phyloP scores from a whole-genome alignment of 2,888 invertebrate species.

The Drosophila macrospina region DNA sequence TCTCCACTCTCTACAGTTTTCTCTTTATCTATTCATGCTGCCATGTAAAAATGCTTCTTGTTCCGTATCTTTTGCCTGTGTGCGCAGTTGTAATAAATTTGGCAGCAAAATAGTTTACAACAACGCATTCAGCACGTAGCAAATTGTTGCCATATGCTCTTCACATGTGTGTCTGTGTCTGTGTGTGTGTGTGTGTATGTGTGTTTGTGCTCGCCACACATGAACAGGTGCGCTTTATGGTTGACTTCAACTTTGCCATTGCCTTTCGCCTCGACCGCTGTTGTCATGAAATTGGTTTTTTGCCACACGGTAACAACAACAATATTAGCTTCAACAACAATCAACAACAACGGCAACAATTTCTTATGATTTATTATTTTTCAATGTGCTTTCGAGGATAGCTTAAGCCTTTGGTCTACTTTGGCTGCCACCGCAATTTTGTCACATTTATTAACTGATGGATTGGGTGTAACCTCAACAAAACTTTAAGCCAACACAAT shows the following conservation, averaged over 20 bases:
- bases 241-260: slow-evolving; percentile 65
- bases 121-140: slow-evolving; percentile 70
- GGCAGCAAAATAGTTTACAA: slow-evolving; percentile 71
- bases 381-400: slow-evolving; percentile 63
- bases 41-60: slow-evolving; percentile 29
- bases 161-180: slow-evolving; percentile 11
- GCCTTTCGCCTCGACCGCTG: slow-evolving; percentile 32
- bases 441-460: slow-evolving; percentile 79
- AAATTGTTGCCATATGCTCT: slow-evolving; percentile 65
- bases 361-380: slow-evolving; percentile 74
- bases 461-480: slow-evolving; percentile 58
- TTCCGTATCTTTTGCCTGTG: slow-evolving; percentile 36
- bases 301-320: slow-evolving; percentile 32
- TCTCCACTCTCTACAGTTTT: neutral
- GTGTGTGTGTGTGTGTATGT: slow-evolving; percentile 10
- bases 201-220: slow-evolving; percentile 40
- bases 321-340: slow-evolving; percentile 3
- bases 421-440: slow-evolving; percentile 46
- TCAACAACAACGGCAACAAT: slow-evolving; percentile 29
- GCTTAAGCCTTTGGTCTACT: slow-evolving; percentile 47
- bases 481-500: slow-evolving; percentile 32
- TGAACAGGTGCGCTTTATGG: slow-evolving; percentile 73
- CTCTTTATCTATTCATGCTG: slow-evolving; percentile 5
- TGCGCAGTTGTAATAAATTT: slow-evolving; percentile 60
- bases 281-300: slow-evolving; percentile 63